Evolutionary conservation across 2,113 vertebrate genomes (phyloP), one percentile per base, ranked within the genome.

Genomic region (Sander vitreus): DNA sequence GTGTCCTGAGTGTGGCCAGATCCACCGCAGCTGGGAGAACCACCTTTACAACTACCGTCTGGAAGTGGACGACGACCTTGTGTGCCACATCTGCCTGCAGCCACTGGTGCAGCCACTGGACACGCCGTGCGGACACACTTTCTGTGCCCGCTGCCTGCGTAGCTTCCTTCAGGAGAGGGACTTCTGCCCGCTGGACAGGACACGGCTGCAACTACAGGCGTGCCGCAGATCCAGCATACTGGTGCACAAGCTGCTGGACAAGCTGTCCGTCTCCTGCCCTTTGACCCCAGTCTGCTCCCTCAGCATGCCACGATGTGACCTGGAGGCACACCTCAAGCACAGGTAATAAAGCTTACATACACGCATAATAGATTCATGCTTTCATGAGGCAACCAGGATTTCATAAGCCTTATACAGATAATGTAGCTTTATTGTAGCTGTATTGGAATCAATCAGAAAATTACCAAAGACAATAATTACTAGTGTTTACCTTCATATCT

Each of bases 61-160:
- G 0, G 98, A 99, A 84, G 97, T 99, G 91, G 98, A 99, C 0
- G 98, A 99, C 1, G 98, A 99, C 91, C 95, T 99, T 81, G 97
- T 99, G 90, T 99, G 98, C 95, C 98, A 99, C 87, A 99, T 99
- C 92, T 99, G 98, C 96, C 97, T 99, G 94, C 98, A 99, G 94
- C 98, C 98, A 13, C 96, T 99, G 91, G 92, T 99, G 91, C 97
- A 97, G 95, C 98, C 98, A 0, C 94, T 99, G 23, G 98, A 99
- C 88, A 99, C 98, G 0, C 98, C 98, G 8, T 99, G 98, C 43
- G 98, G 98, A 62, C 98, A 99, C 94, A 99, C 98, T n/a, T 99
- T 99, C 95, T 99, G 98, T 83, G 97, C 95, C 91, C 98, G 97
- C 94, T 99, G 98, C 96, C 96, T 99, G 92, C 95, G 96, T 66